Evolutionary conservation across 1,140 invertebrate genomes (phyloP).

Genomic region (Calosoma granatense): DNA sequence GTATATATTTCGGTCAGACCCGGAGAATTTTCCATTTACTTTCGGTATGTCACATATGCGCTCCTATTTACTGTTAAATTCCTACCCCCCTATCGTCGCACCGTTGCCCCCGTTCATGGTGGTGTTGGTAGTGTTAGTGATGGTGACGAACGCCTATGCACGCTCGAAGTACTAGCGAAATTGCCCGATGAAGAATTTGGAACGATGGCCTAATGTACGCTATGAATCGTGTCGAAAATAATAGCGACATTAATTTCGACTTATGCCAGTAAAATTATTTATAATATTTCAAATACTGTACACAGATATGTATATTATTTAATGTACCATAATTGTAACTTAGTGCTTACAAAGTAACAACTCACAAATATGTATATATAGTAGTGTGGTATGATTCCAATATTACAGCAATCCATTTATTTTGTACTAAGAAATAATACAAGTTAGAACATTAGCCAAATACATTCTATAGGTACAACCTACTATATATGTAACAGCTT

Average conservation of each 20-base stretch:
- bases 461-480: no score
- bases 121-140: background rate
- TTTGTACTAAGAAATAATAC: no score
- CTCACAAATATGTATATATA: background rate
- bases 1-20: conserved; percentile 2
- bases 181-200: background rate
- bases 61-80: conserved; percentile 3
- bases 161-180: background rate
- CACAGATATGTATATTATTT: background rate
- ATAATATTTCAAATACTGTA: no score
- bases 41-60: background rate
- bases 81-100: background rate
- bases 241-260: conserved; percentile 15
- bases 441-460: no score
- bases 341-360: background rate
- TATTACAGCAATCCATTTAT: background rate
- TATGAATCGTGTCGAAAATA: conserved; percentile 16
- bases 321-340: no score
- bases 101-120: background rate
- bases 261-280: background rate
- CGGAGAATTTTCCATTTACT: conserved; percentile 7
- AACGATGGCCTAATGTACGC: conserved; percentile 1
- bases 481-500: no score
- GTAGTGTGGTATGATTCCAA: background rate
- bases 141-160: background rate